Conservation (phyloP, 2,797 vertebrate species). For the Hemitrygon akajei region DNA sequence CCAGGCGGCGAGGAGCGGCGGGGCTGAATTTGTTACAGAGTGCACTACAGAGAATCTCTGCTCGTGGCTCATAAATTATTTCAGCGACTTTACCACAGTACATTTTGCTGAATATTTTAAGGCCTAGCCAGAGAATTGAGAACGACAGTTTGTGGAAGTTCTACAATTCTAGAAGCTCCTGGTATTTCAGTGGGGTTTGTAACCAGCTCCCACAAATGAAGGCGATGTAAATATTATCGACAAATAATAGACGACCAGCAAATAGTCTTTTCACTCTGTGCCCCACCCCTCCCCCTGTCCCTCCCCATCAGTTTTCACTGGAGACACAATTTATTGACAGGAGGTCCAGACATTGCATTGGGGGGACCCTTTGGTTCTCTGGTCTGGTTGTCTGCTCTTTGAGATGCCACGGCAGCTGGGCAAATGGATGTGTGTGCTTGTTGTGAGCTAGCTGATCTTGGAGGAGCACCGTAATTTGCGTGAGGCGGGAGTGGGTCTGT, state of each 20-base stretch:
- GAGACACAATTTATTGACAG: neutral
- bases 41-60: neutral
- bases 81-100: neutral
- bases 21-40: neutral
- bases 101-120: neutral
- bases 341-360: neutral
- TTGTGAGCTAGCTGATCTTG: too few species aligned
- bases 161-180: neutral
- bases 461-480: neutral
- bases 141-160: neutral
- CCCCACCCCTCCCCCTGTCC: neutral
- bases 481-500: neutral
- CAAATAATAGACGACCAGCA: neutral
- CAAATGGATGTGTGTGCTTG: neutral
- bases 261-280: neutral
- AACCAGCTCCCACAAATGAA: neutral
- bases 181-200: neutral
- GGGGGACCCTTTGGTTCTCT: neutral
- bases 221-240: neutral
- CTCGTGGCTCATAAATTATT: neutral
- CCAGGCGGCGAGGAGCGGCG: neutral
- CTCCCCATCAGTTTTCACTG: neutral
- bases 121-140: conserved; percentile 11
- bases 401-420: conserved; percentile 14
- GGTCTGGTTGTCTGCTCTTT: neutral